phyloP scores from a whole-genome alignment of 2,113 vertebrate genomes.

The Ivindomyrus marchei region DNA sequence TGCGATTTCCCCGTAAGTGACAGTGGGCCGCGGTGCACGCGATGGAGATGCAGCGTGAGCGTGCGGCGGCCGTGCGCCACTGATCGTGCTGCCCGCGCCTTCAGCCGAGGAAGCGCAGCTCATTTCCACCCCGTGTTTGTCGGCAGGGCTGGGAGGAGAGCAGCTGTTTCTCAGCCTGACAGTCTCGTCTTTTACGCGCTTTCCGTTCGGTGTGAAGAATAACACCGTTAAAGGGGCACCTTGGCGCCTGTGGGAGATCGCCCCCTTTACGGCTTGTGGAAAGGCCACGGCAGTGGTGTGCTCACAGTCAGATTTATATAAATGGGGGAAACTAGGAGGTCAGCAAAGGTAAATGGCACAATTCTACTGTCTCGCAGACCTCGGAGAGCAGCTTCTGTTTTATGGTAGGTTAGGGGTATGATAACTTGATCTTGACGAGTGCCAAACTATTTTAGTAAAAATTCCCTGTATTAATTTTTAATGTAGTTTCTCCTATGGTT shows the following conservation, averaged over 20 bases:
- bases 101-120: not conserved
- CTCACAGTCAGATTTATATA: not conserved
- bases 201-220: not conserved
- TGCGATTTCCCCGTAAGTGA: not conserved
- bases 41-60: not conserved
- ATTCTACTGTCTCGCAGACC: not conserved
- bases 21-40: not conserved
- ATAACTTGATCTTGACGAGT: no score
- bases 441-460: not conserved
- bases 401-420: not conserved
- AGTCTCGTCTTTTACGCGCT: not conserved
- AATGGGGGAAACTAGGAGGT: not conserved
- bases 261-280: not conserved
- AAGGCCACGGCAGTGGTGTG: not conserved
- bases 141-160: not conserved
- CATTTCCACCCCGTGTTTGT: not conserved
- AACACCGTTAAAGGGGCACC: not conserved
- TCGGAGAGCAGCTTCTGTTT: not conserved
- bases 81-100: not conserved
- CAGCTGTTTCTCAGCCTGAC: not conserved
- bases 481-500: not conserved
- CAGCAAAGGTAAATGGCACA: not conserved
- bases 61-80: not conserved
- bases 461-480: not conserved
- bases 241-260: not conserved